Evolutionary conservation across 2,797 vertebrate species (phyloP), one percentile per base, ranked within the genome.

Genomic region (Zenarchopterus dispar): DNA sequence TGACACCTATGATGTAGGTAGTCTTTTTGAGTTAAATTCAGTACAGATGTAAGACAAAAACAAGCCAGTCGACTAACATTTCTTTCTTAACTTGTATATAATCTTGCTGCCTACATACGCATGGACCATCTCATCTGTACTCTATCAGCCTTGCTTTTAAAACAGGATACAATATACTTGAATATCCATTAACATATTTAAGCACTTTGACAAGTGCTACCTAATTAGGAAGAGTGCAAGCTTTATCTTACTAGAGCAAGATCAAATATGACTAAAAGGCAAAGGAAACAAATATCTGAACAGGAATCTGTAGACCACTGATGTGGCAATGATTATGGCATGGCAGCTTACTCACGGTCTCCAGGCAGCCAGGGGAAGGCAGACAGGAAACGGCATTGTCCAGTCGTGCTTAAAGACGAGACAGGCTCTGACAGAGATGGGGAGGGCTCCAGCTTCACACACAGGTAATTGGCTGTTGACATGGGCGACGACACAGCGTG

Each of bases 401-500:
- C 69, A 67, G n/a, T 63, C 23, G 17, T 21, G 55, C 68, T 69
- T 67, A 59, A 67, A 73, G 62, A 73, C 28, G 26, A 78, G 70
- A 75, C 60, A 1, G 47, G 22, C 56, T 70, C 70, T 80, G 74
- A 77, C 71, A 77, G 65, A 75, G 56, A 81, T 64, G 77, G 58
- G 70, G 68, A 57, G 74, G 66, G 56, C 60, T 81, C 48, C 41
- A n/a, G 77, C 65, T 80, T 81, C 62, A 63, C 77, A 71, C 67
- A 49, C 84, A 86, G 86, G 88, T 92, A 91, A 93, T 93, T 92
- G 84, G 82, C 84, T 91, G 84, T 80, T 73, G 56, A 86, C 80
- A 76, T 73, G 63, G 77, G 84, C 80, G 73, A 64, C 28, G 5
- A 63, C 73, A 43, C 87, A 82, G 84, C 73, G 15, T 80, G 89